phyloP scores from a whole-genome alignment of 2,797 vertebrate genomes.

The Characodon lateralis region DNA sequence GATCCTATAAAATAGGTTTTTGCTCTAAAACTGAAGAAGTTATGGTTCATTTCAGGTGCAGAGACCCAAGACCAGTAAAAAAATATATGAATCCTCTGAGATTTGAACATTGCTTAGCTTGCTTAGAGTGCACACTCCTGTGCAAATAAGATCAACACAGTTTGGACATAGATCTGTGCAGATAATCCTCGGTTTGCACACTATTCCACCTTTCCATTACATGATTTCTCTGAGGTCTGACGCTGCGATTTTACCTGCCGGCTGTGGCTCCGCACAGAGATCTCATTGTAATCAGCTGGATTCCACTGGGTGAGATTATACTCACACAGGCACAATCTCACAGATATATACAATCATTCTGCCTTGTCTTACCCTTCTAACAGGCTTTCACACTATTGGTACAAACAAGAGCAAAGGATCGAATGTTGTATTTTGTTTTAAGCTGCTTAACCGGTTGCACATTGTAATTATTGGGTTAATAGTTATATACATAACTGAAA shows the following conservation, averaged over 20 bases:
- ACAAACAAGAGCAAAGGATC: not conserved
- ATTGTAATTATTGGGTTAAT: not conserved
- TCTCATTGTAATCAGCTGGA: conserved; percentile 47
- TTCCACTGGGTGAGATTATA: conserved; percentile 49
- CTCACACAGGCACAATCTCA: not conserved
- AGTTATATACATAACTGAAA: not conserved
- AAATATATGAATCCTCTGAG: conserved; percentile 20
- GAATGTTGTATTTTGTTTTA: not conserved
- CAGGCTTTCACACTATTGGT: not conserved
- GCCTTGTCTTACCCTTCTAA: not conserved
- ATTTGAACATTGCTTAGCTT: conserved; percentile 22
- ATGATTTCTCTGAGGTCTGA: conserved; percentile 21
- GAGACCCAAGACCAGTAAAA: conserved; percentile 7
- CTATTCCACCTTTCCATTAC: conserved; percentile 19
- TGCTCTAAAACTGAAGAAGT: not conserved
- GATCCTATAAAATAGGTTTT: not conserved
- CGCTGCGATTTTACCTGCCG: conserved; percentile 46
- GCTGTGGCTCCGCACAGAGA: conserved; percentile 50
- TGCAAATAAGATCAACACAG: conserved; percentile 11
- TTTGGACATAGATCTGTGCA: not conserved
- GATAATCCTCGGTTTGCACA: conserved; percentile 15
- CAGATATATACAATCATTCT: conserved; percentile 3
- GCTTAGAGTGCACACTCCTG: not conserved
- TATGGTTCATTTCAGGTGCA: conserved; percentile 5
- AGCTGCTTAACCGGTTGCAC: not conserved